Evolutionary conservation across 2,888 invertebrate genomes (phyloP), one percentile per base, ranked within the genome.

Genomic region (Drosophila atroscutellata): DNA sequence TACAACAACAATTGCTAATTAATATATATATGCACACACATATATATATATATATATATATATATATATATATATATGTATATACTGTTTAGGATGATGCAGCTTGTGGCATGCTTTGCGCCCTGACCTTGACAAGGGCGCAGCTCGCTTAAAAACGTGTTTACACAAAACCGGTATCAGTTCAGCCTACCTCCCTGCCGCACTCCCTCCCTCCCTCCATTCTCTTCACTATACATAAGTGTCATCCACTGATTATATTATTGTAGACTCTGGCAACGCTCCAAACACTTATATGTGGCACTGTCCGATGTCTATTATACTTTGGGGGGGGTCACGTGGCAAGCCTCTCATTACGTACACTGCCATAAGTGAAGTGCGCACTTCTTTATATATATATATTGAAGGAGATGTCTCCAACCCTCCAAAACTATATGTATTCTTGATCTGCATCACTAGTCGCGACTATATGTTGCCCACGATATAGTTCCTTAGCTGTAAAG

Each of bases 101-200:
- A 8, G 34, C 52, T 49, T 20, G 59, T 28, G 50, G 50, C 51
- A 15, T 18, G 50, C 18, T 13, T 36, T 62, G 58, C 20, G 49
- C 61, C 30, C 49, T 80, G 83, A 85, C 85, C 85, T 85, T 85
- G 85, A 77, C 85, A 87, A 86, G 88, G 88, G 85, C 85, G 88
- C 83, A 86, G 79, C 73, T 65, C 65, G 56, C 61, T 54, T 28
- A 24, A 61, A 80, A 80, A 86, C 84, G 69, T 86, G 83, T 83
- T 85, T 80, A 64, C 66, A 58, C 56, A 42, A 82, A 78, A 85
- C 85, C 86, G 88, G 86, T 83, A 59, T 62, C 30, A 63, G 45
- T 56, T 58, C 50, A 18, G n/a, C 36, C 34, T 20, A 49, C 47
- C 47, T 26, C 26, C 24, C 20, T 26, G 15, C 34, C 47, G 20